Evolutionary conservation across 2,113 vertebrate species (phyloP), one percentile per base, ranked within the genome.

Genomic region (Rhynchomys soricoides): DNA sequence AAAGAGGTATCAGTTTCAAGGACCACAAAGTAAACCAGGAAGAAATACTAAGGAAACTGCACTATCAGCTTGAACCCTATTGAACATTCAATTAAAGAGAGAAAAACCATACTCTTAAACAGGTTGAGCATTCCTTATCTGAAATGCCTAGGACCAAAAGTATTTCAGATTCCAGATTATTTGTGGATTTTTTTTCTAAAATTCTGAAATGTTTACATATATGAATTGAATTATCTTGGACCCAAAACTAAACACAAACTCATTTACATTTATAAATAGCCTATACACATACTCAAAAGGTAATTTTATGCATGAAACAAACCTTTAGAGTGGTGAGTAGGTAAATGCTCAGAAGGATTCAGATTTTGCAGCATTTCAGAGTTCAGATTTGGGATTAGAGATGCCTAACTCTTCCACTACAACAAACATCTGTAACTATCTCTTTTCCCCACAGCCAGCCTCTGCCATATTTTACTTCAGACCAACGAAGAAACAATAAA

Each of bases 1-100:
- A 89, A 93, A 75, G 62, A 79, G 19, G 4, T 87, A 34, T 75
- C 16, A n/a, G 24, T 91, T 89, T 94, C 68, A 93, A 93, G 43
- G 37, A 94, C 59, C 62, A 45, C 70, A 85, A 94, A 96, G 70
- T 79, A 96, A 96, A 97, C 73, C 48, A 87, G 21, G 29, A 93
- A 74, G 37, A 43, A 40, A 87, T 10, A 66, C 29, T 40, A 89
- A 34, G 12, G n/a, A 55, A 96, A 95, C 89, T 34, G 19, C n/a
- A 92, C 45, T 55, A 57, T 75, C 77, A 86, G 17, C 48, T 11
- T 97, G 75, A 95, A 52, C 15, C 10, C 48, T 89, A 66, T 59
- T 52, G 86, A 95, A 94, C 16, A 93, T 37, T 89, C 55, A 85
- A 83, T 24, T 57, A 90, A 91, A 93, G 26, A 95, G 48, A 59